A percentile compares a stretch with the other conserved stretches of the same genome.
phyloP scores from a whole-genome alignment of 1,140 invertebrate genomes.

The Platyscapa corneri region DNA sequence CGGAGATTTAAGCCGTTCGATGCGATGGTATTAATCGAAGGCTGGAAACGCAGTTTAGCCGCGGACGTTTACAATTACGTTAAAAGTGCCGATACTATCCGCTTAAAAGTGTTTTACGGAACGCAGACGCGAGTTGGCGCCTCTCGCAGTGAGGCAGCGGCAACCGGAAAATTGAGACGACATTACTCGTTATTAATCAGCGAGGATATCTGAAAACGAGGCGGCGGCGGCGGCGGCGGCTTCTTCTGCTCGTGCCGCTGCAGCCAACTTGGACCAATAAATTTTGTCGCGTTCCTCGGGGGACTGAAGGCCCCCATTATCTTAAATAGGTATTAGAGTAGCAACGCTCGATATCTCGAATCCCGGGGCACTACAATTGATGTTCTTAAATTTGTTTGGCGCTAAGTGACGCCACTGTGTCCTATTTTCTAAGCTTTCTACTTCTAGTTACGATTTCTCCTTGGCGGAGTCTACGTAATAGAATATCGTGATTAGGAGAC shows the following conservation, averaged over 20 bases:
- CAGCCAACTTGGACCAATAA: too few species aligned
- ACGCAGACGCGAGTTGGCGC: neutral
- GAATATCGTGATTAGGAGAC: neutral
- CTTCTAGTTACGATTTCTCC: constrained; percentile 4
- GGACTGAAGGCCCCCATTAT: too few species aligned
- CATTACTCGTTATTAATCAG: neutral
- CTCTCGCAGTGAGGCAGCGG: neutral
- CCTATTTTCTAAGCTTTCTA: constrained; percentile 17
- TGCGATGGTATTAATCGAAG: too few species aligned
- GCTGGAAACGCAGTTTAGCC: too few species aligned
- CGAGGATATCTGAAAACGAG: neutral
- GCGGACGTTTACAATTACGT: too few species aligned
- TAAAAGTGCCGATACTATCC: too few species aligned
- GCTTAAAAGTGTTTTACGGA: neutral
- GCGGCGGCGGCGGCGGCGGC: too few species aligned
- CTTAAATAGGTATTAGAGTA: too few species aligned
- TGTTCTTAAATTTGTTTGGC: constrained; percentile 4
- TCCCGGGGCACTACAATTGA: neutral
- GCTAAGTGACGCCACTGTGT: neutral
- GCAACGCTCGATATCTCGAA: too few species aligned
- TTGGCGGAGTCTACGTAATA: neutral
- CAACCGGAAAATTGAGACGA: neutral
- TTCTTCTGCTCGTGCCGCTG: too few species aligned
- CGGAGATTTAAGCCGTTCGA: too few species aligned
- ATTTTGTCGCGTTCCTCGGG: too few species aligned